Conservation (phyloP, 2,888 invertebrate species). For the Perithous albicinctus region DNA sequence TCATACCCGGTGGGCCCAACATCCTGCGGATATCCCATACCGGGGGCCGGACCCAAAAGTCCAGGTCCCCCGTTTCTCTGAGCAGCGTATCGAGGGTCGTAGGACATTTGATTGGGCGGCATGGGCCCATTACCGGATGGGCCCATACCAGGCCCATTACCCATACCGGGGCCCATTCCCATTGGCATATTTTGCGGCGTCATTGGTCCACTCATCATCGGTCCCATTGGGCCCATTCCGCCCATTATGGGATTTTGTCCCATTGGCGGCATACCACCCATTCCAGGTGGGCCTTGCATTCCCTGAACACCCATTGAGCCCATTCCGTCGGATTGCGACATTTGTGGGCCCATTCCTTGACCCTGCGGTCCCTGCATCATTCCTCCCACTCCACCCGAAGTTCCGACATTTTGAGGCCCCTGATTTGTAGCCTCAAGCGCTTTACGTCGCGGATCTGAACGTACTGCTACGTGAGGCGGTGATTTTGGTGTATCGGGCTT, state of each 20-base stretch:
- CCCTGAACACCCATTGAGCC: constrained; percentile 42
- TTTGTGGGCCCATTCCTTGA: constrained; percentile 58
- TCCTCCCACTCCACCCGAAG: constrained; percentile 18
- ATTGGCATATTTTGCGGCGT: constrained; percentile 71
- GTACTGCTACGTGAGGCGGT: constrained; percentile 77
- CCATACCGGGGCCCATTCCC: constrained; percentile 67
- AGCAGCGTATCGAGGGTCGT: constrained; percentile 77
- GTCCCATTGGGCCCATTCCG: constrained; percentile 77
- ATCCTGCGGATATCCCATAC: constrained; percentile 76
- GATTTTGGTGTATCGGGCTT: constrained; percentile 84
- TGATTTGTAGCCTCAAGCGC: constrained; percentile 78
- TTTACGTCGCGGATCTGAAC: constrained; percentile 82
- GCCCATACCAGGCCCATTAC: constrained; percentile 64
- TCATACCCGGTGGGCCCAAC: constrained; percentile 75
- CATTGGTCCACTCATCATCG: constrained; percentile 78
- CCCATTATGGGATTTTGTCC: constrained; percentile 77
- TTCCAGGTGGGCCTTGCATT: constrained; percentile 64
- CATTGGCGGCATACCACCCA: constrained; percentile 75
- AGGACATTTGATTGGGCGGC: constrained; percentile 76
- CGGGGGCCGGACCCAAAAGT: constrained; percentile 80
- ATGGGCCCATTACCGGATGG: constrained; percentile 79
- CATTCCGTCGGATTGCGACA: no score
- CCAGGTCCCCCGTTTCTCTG: constrained; percentile 79
- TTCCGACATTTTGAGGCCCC: constrained; percentile 44
- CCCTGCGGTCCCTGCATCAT: constrained; percentile 47